Percentiles rank a stretch among this genome's conserved stretches.
These are phyloP conservation scores for Oreohelix idahoensis DNA, from an alignment of 1,140 invertebrate species.

Conservation along the genomic window DNA sequence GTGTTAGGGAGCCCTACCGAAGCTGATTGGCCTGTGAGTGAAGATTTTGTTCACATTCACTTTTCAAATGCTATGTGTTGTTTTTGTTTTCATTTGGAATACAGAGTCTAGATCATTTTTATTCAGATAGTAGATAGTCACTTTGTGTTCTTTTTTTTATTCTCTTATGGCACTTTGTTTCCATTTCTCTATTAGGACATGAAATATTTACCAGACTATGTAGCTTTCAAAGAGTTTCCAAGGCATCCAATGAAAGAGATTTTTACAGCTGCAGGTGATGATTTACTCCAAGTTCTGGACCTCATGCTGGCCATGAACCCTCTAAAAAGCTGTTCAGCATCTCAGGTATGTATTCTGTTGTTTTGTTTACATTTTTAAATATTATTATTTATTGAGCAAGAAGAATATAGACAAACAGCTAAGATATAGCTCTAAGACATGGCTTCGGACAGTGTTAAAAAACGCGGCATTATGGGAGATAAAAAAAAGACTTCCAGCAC, in stretches of 20 bases:
- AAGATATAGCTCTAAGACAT: no score
- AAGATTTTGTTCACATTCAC: neutral
- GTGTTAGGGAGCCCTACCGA: slow-evolving; percentile 92
- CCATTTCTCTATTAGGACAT: slow-evolving; percentile 78
- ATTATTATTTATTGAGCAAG: no score
- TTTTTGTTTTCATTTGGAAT: neutral
- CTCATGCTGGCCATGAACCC: slow-evolving; percentile 89
- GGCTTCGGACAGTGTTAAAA: no score
- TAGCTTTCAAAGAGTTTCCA: slow-evolving; percentile 91
- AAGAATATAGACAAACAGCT: no score
- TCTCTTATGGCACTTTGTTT: neutral
- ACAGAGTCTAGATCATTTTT: neutral
- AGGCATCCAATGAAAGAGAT: slow-evolving; percentile 90
- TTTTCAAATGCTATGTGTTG: neutral
- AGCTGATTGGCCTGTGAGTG: slow-evolving; percentile 83
- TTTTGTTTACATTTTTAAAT: no score
- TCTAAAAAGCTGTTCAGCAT: slow-evolving; percentile 85
- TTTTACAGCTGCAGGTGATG: slow-evolving; percentile 95
- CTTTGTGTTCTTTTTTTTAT: no score
- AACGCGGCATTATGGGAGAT: no score
- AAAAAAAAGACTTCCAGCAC: no score
- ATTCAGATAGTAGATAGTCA: neutral
- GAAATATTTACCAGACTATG: slow-evolving; percentile 89
- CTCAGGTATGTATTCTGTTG: slow-evolving; percentile 76
- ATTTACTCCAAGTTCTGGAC: slow-evolving; percentile 89